phyloP scores from a whole-genome alignment of 2,888 invertebrate species.

The Caenorhabditis parvicauda region DNA sequence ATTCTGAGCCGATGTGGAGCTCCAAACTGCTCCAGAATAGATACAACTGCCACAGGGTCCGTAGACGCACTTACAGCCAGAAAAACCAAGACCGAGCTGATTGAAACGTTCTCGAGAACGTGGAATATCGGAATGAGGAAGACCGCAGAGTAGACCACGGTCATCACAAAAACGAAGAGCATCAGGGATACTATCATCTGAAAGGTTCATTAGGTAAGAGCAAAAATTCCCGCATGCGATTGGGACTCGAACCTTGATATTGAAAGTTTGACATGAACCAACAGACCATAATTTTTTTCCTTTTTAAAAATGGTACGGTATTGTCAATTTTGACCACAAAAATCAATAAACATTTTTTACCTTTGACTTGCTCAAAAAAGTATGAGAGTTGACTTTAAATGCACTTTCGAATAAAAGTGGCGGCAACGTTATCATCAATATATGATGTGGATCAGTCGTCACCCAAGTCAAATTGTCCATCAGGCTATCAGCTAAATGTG shows the following conservation, averaged over 20 bases:
- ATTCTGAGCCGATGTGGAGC: conserved; percentile 32
- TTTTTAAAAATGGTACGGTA: no score
- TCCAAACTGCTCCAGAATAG: conserved; percentile 66
- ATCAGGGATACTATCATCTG: conserved; percentile 15
- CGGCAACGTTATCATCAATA: conserved; percentile 58
- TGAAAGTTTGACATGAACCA: no score
- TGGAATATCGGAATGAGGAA: conserved; percentile 16
- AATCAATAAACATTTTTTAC: no score
- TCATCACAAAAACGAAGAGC: conserved; percentile 11
- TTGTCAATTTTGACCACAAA: no score
- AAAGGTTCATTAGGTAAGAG: no score
- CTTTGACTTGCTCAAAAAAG: conserved; percentile 55
- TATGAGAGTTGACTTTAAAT: conserved; percentile 65
- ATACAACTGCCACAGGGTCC: conserved; percentile 67
- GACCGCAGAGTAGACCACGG: conserved; percentile 6
- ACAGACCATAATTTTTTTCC: no score
- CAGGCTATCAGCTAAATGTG: not conserved
- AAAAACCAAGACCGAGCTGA: conserved; percentile 62
- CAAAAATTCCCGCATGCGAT: no score
- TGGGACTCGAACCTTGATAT: no score
- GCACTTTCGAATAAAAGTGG: conserved; percentile 66
- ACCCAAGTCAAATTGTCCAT: conserved; percentile 7
- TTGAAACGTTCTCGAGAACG: conserved; percentile 2
- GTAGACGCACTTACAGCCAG: conserved; percentile 66
- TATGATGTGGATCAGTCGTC: conserved; percentile 2